phyloP scores from a whole-genome alignment of 2,888 invertebrate genomes.

The Eueremaeus valkanovi region DNA sequence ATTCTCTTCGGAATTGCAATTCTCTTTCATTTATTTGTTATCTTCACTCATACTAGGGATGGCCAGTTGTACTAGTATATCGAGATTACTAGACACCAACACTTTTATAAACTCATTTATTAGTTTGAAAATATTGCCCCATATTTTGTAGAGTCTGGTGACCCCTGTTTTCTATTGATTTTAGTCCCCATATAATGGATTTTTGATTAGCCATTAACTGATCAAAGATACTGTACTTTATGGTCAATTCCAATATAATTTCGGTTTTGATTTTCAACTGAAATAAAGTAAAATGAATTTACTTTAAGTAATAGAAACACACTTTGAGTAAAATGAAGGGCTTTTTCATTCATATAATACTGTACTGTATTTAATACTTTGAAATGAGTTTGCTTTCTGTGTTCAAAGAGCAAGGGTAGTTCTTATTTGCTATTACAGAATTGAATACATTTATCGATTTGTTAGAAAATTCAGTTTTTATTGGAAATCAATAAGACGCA shows the following conservation, averaged over 20 bases:
- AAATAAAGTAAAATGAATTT: neutral
- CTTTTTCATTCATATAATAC: too few species aligned
- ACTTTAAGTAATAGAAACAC: too few species aligned
- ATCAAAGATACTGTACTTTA: too few species aligned
- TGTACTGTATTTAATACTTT: too few species aligned
- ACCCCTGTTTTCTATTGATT: neutral
- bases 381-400: neutral
- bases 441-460: neutral
- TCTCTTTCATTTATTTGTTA: too few species aligned
- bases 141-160: neutral
- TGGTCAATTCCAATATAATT: too few species aligned
- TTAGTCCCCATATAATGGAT: slow-evolving; percentile 9
- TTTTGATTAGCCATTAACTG: neutral
- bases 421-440: neutral
- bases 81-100: too few species aligned
- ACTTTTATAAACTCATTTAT: neutral
- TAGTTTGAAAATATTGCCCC: neutral
- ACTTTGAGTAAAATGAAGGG: too few species aligned
- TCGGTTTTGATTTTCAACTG: neutral
- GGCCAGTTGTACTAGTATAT: too few species aligned
- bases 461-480: neutral
- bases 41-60: too few species aligned
- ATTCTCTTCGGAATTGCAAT: too few species aligned
- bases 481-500: neutral
- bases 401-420: too few species aligned